Conservation (phyloP, 2,113 vertebrate genomes). For the Salvator merianae region DNA sequence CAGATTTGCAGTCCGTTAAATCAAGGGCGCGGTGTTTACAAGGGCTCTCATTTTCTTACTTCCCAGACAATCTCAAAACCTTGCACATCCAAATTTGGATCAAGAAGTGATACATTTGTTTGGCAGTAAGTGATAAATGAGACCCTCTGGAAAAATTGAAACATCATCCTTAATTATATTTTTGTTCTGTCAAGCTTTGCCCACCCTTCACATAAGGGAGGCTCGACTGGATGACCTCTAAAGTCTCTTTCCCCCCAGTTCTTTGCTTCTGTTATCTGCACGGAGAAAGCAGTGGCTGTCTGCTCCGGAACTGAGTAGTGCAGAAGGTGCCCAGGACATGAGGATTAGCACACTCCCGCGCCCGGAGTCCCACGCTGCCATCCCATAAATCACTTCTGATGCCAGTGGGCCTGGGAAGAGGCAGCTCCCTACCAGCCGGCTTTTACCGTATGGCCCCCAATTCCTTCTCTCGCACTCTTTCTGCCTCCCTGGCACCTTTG, state of each 20-base stretch:
- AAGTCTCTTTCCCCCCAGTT: background rate
- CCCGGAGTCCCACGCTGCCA: background rate
- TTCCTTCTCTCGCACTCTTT: background rate
- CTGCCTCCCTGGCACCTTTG: background rate
- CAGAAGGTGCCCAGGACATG: too few species aligned
- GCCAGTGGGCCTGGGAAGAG: background rate
- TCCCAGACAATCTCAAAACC: too few species aligned
- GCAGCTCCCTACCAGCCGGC: background rate
- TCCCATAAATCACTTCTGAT: background rate
- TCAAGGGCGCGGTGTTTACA: too few species aligned
- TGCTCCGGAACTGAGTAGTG: too few species aligned
- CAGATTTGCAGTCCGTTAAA: too few species aligned
- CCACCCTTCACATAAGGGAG: background rate
- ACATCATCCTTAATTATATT: too few species aligned
- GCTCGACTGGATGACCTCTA: background rate
- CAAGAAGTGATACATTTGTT: too few species aligned
- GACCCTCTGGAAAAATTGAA: too few species aligned
- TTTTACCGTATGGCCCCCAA: background rate
- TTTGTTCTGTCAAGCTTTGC: background rate
- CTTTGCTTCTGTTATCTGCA: background rate
- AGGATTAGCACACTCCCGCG: background rate
- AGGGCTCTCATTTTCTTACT: too few species aligned
- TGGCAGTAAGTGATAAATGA: too few species aligned
- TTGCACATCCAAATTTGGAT: too few species aligned
- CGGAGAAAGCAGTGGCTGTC: background rate